phyloP scores from a whole-genome alignment of 2,888 invertebrate species.

The Sturmia bella region DNA sequence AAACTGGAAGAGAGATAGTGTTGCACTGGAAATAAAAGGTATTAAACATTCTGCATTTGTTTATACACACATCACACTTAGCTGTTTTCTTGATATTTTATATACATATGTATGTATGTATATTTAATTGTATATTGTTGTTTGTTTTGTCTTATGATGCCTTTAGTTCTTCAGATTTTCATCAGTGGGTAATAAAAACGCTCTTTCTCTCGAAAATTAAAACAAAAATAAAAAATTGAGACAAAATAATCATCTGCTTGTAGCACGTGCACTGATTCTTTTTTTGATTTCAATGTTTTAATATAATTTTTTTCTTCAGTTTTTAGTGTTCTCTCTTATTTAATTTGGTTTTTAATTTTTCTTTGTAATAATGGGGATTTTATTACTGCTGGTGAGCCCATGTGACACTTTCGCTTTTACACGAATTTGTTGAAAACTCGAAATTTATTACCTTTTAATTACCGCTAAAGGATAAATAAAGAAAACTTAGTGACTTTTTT shows the following conservation, averaged over 20 bases:
- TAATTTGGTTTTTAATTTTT: no score
- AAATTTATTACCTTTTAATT: constrained; percentile 65
- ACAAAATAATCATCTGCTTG: constrained; percentile 35
- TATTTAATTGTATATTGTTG: no score
- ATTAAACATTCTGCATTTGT: constrained; percentile 1
- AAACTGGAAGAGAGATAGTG: constrained; percentile 27
- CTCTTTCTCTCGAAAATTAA: background rate
- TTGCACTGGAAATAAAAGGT: constrained; percentile 43
- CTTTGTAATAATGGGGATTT: constrained; percentile 56
- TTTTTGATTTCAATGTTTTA: background rate
- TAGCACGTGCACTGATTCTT: constrained; percentile 63
- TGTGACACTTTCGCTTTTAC: constrained; percentile 68
- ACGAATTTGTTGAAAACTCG: constrained; percentile 58
- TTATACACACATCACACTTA: background rate
- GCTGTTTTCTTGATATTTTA: constrained; percentile 24
- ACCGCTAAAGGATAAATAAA: constrained; percentile 52
- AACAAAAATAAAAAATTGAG: constrained; percentile 10
- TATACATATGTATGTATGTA: constrained; percentile 19
- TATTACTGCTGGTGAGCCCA: constrained; percentile 34
- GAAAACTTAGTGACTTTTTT: constrained; percentile 46
- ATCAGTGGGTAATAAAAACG: constrained; percentile 11
- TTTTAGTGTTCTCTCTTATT: constrained; percentile 28
- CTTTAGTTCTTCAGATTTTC: constrained; percentile 30
- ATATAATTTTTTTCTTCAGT: constrained; percentile 15
- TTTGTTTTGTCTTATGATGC: background rate